Evolutionary conservation across 2,113 vertebrate genomes (phyloP).

Genomic region (Crotalus horridus): DNA sequence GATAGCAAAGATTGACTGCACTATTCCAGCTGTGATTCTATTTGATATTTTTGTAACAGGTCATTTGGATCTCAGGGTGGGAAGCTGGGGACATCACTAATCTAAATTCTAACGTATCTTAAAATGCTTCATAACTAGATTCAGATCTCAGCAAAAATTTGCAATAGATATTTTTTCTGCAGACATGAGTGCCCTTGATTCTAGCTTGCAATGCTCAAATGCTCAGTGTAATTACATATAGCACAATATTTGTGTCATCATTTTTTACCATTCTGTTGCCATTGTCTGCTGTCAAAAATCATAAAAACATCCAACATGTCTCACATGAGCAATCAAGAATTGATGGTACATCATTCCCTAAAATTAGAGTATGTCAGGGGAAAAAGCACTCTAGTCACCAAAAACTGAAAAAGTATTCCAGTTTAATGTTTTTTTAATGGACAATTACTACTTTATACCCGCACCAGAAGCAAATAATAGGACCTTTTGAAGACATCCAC

Average conservation of each 20-base stretch:
- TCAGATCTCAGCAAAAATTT: neutral
- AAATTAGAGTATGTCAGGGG: constrained; percentile 16
- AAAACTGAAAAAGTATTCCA: neutral
- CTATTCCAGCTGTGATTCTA: neutral
- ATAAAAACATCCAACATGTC: constrained; percentile 12
- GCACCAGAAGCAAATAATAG: neutral
- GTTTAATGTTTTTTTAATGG: neutral
- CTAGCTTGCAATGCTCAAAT: constrained; percentile 1
- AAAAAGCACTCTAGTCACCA: constrained; percentile 26
- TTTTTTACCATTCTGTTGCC: constrained; percentile 30
- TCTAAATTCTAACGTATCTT: constrained; percentile 4
- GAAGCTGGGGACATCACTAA: neutral
- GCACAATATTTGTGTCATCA: constrained; percentile 20
- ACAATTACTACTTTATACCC: neutral
- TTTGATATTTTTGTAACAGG: neutral
- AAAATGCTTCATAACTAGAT: neutral
- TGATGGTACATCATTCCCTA: constrained; percentile 13
- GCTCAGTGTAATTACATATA: constrained; percentile 25
- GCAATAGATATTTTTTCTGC: neutral
- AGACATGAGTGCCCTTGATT: constrained; percentile 25
- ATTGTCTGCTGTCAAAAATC: constrained; percentile 5
- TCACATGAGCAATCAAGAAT: constrained; percentile 2
- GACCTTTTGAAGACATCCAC: neutral
- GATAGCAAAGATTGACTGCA: neutral
- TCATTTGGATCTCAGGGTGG: neutral